These are phyloP conservation scores for Aphyosemion australe DNA, from an alignment of 2,113 vertebrate genomes.

Conservation along the genomic window DNA sequence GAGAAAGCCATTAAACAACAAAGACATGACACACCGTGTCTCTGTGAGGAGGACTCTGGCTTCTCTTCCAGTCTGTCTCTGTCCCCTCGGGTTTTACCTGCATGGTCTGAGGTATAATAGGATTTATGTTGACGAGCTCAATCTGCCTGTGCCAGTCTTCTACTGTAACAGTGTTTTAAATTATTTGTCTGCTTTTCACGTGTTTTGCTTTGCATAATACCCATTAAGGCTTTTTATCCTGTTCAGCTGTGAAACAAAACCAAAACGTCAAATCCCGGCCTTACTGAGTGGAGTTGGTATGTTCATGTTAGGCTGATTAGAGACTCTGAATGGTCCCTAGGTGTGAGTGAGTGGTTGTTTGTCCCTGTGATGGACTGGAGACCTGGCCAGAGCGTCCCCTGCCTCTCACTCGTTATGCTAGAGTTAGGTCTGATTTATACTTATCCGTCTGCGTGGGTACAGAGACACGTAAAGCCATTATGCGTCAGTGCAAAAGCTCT, in stretches of 20 bases:
- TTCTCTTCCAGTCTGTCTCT: slow-evolving; percentile 1
- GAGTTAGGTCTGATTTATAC: too few species aligned
- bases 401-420: too few species aligned
- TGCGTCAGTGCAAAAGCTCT: too few species aligned
- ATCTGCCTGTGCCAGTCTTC: slow-evolving; percentile 1
- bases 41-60: slow-evolving; percentile 6
- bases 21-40: slow-evolving; percentile 7
- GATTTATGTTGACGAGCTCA: not conserved
- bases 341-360: too few species aligned
- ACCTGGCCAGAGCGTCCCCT: too few species aligned
- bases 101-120: not conserved
- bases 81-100: not conserved
- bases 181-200: not conserved
- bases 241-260: not conserved
- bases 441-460: too few species aligned
- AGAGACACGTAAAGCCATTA: too few species aligned
- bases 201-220: not conserved
- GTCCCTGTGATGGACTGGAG: too few species aligned
- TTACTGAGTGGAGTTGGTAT: too few species aligned
- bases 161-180: not conserved
- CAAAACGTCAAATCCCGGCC: too few species aligned
- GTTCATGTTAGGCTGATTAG: too few species aligned
- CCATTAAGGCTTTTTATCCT: not conserved
- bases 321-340: too few species aligned
- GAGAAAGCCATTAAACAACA: slow-evolving; percentile 22